phyloP scores from a whole-genome alignment of 1,140 invertebrate species.

The Pollicipes pollicipes region DNA sequence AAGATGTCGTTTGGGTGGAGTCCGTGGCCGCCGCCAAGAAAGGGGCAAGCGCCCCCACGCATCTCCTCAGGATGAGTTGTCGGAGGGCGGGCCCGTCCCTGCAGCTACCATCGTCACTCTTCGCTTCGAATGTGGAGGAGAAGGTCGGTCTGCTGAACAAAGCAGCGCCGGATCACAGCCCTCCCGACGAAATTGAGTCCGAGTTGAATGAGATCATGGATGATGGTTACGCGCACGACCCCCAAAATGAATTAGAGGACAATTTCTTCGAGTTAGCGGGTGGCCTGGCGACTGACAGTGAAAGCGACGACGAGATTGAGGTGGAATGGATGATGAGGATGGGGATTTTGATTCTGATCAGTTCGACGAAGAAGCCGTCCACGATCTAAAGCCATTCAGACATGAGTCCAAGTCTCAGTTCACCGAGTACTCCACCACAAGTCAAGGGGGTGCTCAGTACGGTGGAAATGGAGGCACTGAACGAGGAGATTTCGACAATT shows the following conservation, averaged over 20 bases:
- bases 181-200: constrained; percentile 66
- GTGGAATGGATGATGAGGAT: constrained; percentile 25
- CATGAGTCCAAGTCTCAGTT: constrained; percentile 50
- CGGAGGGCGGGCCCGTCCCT: constrained; percentile 23
- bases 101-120: constrained; percentile 68
- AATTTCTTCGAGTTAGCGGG: constrained; percentile 70
- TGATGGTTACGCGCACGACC: constrained; percentile 55
- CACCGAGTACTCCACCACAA: constrained; percentile 85
- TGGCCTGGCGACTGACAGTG: constrained; percentile 26
- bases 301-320: constrained; percentile 20
- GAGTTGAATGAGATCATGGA: constrained; percentile 83
- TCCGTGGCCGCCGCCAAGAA: background rate
- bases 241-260: constrained; percentile 66
- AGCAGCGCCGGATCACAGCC: constrained; percentile 50
- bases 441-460: constrained; percentile 74
- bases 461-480: constrained; percentile 58
- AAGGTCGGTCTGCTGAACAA: constrained; percentile 72
- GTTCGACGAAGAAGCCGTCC: constrained; percentile 44
- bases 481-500: constrained; percentile 82
- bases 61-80: background rate
- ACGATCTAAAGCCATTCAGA: background rate
- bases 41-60: background rate
- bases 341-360: constrained; percentile 23
- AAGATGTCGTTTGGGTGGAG: constrained; percentile 13
- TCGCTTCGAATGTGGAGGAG: constrained; percentile 72